These are phyloP conservation scores for Gallinago paraguaiae DNA, from an alignment of 2,113 vertebrate genomes.

Conservation along the genomic window DNA sequence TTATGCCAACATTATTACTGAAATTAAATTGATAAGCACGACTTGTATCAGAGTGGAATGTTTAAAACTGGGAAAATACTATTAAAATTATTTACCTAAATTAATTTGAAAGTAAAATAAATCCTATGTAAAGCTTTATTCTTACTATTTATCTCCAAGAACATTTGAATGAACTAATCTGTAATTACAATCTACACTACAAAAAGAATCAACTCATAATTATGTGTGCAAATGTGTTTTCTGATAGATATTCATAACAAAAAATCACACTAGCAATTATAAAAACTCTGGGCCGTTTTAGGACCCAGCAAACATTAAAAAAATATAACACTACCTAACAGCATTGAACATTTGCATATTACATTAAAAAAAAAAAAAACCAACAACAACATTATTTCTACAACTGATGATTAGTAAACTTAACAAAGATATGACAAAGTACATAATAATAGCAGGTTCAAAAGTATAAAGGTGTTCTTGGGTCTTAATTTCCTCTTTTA, in stretches of 20 bases:
- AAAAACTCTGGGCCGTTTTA: background rate
- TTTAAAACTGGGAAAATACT: background rate
- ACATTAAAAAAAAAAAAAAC: fast-evolving
- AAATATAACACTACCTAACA: background rate
- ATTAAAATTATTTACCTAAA: background rate
- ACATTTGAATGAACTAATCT: background rate
- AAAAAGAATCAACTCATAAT: background rate
- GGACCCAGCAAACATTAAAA: background rate
- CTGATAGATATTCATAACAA: background rate
- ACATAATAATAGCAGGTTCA: background rate
- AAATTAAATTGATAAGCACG: background rate
- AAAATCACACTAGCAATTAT: background rate
- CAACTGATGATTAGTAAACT: background rate
- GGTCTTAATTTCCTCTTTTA: background rate
- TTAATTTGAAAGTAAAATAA: background rate
- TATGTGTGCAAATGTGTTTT: background rate
- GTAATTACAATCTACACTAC: background rate
- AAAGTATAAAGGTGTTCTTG: background rate
- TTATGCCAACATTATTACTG: background rate
- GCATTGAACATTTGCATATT: background rate
- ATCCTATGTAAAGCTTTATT: background rate
- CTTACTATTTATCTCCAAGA: background rate
- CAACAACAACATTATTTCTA: background rate
- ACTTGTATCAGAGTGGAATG: background rate
- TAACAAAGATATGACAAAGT: background rate